Base-by-base conservation (phyloP, 2,113 vertebrate genomes). In the Lagenorhynchus albirostris region DNA sequence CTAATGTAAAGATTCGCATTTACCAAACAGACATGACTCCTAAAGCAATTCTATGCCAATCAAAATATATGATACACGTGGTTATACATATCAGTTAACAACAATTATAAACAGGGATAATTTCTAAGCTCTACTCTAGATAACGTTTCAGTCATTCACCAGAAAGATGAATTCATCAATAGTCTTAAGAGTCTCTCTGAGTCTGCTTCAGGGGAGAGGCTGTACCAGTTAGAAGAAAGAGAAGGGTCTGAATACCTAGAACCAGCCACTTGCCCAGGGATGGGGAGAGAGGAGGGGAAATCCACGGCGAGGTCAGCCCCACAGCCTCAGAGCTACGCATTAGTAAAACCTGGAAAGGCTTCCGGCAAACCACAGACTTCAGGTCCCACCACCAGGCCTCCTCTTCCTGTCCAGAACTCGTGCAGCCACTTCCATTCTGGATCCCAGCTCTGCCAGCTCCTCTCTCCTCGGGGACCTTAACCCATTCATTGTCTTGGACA, bases 1-100 rank as follows among this genome's bases (percentile, higher is more conserved):
- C 80, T 96, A 63, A 62, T 85, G 29, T 89, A 44, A 96, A 90
- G 41, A 33, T 89, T 85, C 88, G 58, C 44, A 77, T 86, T 91
- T 86, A 89, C 9, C 84, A 97, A 79, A 55, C 31, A 89, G 55
- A 33, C 7, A 29, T 11, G 33, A 70, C 29, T 89, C 67, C 83
- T 50, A 95, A 96, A 85, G 21, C 14, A 91, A 91, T 70, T 53
- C 10, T 25, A 65, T 74, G 62, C 6, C 81, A 93, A 94, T 84
- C 83, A 94, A 74, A 80, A 95, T 31, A n/a, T 60, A 65, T 44
- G 44, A 58, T 58, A 71, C 38, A 1, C 9, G 6, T 41, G 79
- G 29, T 89, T 92, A 76, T 47, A 60, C 36, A 87, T 83, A 89
- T 44, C 92, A 86, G 90, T 65, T 91, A 63, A 79, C 47, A 79